Base-by-base conservation (phyloP, 2,797 vertebrate species). In the Gephyroberyx darwinii region DNA sequence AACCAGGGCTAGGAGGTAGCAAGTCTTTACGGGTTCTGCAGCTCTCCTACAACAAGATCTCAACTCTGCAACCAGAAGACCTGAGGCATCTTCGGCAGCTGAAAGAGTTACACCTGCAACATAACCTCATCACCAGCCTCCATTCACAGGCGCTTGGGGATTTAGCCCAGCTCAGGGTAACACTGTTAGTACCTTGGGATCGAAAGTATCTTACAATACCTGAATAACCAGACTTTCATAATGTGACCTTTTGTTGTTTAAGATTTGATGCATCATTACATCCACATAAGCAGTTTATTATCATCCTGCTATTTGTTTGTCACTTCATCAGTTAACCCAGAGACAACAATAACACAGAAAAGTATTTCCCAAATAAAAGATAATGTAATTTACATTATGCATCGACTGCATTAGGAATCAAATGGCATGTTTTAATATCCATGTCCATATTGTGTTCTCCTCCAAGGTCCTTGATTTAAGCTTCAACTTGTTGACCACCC, bases 381-480 rank as follows among this genome's bases (percentile, higher is more conserved):
- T 5, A 53, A 53, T 30, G 22, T 9, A 20, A 19, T 50, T 45
- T 45, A 16, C 3, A 4, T 14, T 43, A 43, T 43, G 12, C 13
- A 43, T 43, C 14, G 41, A 43, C 41, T 26, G 26, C 26, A 26
- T 26, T 26, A 26, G 26, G 2, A 26, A 26, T 26, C 26, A 26
- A 14, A 45, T 45, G 14, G 16, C 14, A 45, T 45, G 16, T 19
- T 60, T n/a, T n/a, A 13, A 5, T 13, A 69, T 47, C n/a, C 3
- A 43, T 71, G 12, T 64, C 7, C n/a, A 62, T 35, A 7, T 51
- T 78, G 13, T 79, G 43, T 82, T 22, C 50, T 19, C 39, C 41
- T 81, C 31, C 45, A 68, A 98, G 96, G 86, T 95, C 0, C 75
- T 97, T 55, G 94, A 96, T 84, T 91, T 98, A 85, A 95, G 95